phyloP scores from a whole-genome alignment of 2,113 vertebrate species.

The Dipodomys spectabilis region DNA sequence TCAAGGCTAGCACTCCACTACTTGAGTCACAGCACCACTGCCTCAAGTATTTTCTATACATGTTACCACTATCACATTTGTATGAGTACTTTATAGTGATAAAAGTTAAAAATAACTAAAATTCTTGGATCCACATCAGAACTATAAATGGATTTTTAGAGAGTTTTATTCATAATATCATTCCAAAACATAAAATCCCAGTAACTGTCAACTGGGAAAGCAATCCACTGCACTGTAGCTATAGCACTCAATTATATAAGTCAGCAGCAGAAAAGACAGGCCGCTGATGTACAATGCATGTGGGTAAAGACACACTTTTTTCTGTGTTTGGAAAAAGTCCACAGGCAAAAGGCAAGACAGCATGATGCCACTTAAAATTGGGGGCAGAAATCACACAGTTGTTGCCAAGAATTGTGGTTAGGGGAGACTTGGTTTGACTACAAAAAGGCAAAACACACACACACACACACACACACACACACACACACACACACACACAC shows the following conservation, averaged over 20 bases:
- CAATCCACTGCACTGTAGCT: not conserved
- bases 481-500: too few relatives aligned
- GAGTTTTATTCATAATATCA: not conserved
- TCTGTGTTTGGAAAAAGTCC: too few relatives aligned
- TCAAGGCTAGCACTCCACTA: too few relatives aligned
- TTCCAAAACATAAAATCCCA: not conserved
- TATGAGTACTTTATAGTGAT: too few relatives aligned
- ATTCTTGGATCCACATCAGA: not conserved
- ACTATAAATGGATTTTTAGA: not conserved
- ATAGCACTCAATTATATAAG: not conserved
- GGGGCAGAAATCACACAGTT: not conserved
- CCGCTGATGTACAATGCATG: too few relatives aligned
- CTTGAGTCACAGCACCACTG: too few relatives aligned
- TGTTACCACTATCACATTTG: too few relatives aligned
- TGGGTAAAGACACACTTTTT: too few relatives aligned
- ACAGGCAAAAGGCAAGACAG: not conserved
- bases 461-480: too few relatives aligned
- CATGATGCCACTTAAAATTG: not conserved
- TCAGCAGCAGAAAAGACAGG: not conserved
- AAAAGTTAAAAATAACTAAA: not conserved
- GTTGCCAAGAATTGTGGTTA: not conserved
- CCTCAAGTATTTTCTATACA: too few relatives aligned
- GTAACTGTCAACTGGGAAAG: not conserved
- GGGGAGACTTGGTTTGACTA: not conserved
- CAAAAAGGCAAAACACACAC: too few relatives aligned